Conservation (phyloP, 2,113 vertebrate species). For the Mesoclemmys tuberculata region DNA sequence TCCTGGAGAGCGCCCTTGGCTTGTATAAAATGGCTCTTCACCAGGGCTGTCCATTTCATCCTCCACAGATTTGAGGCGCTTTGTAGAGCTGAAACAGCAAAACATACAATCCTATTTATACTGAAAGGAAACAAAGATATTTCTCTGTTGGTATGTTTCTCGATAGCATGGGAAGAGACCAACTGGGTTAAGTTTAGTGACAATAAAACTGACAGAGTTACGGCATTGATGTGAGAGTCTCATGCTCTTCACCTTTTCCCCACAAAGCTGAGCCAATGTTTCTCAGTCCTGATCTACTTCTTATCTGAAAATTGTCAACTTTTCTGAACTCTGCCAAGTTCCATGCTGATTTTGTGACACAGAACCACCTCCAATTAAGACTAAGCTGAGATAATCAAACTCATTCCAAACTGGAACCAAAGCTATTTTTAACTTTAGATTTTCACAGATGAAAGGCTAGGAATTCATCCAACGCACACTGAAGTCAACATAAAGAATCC, state of each 20-base stretch:
- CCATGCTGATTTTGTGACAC: background rate
- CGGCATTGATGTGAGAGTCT: background rate
- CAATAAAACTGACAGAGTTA: background rate
- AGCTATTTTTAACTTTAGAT: background rate
- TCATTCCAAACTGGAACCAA: fast-evolving
- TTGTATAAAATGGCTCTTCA: constrained; percentile 96
- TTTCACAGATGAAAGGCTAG: background rate
- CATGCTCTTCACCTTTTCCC: background rate
- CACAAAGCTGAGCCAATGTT: background rate
- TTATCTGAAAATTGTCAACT: background rate
- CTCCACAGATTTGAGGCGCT: constrained; percentile 99
- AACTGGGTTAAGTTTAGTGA: background rate
- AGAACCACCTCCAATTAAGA: background rate
- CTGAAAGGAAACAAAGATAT: background rate
- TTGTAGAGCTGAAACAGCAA: constrained; percentile 89
- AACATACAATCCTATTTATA: fast-evolving
- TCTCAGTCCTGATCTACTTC: background rate
- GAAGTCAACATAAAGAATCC: constrained; percentile 7
- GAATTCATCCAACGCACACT: background rate
- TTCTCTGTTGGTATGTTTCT: fast-evolving
- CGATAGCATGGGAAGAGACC: background rate
- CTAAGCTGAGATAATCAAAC: background rate
- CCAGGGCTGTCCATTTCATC: constrained; percentile 98
- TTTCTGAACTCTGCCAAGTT: background rate
- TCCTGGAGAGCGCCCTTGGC: constrained; percentile 94